These are phyloP conservation scores for Myxocyprinus asiaticus DNA, from an alignment of 2,113 vertebrate species.

Conservation along the genomic window DNA sequence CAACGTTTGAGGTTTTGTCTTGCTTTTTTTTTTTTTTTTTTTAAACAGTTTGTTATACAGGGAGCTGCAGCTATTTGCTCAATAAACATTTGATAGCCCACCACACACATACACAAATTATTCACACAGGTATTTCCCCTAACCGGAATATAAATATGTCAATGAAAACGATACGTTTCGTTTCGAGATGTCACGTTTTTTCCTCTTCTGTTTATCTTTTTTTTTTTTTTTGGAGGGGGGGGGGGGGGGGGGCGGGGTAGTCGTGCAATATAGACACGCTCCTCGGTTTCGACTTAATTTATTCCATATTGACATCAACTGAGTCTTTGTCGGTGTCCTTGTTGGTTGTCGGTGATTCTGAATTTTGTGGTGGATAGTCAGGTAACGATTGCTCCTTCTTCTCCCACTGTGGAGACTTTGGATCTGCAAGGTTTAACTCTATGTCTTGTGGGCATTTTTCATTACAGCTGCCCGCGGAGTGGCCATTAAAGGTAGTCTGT, in stretches of 20 bases:
- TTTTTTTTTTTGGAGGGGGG: too few relatives aligned
- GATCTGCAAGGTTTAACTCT: conserved; percentile 57
- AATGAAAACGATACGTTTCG: conserved; percentile 59
- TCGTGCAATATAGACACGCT: conserved; percentile 55
- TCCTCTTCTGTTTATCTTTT: conserved; percentile 54
- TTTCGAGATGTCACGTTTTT: conserved; percentile 54
- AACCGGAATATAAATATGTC: conserved; percentile 65
- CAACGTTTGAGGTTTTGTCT: conserved; percentile 91
- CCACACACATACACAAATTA: conserved; percentile 61
- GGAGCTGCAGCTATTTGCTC: conserved; percentile 71
- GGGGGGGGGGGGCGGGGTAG: too few relatives aligned
- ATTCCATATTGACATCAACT: conserved; percentile 90
- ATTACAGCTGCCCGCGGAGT: conserved; percentile 64
- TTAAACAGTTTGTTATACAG: conserved; percentile 79
- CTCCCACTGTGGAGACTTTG: conserved; percentile 70
- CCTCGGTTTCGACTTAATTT: conserved; percentile 62
- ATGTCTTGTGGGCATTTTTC: conserved; percentile 68
- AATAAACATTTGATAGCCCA: conserved; percentile 66
- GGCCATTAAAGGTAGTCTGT: conserved; percentile 65
- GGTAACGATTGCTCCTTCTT: conserved; percentile 72
- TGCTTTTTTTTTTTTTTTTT: conserved; percentile 63
- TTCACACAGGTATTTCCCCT: conserved; percentile 60
- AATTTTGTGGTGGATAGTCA: conserved; percentile 71
- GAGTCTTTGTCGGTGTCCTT: conserved; percentile 76
- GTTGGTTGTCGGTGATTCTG: conserved; percentile 66